Percentiles rank a stretch among this genome's conserved stretches.
Evolutionary conservation across 2,113 vertebrate species (phyloP).

Genomic region (Saiga tatarica): DNA sequence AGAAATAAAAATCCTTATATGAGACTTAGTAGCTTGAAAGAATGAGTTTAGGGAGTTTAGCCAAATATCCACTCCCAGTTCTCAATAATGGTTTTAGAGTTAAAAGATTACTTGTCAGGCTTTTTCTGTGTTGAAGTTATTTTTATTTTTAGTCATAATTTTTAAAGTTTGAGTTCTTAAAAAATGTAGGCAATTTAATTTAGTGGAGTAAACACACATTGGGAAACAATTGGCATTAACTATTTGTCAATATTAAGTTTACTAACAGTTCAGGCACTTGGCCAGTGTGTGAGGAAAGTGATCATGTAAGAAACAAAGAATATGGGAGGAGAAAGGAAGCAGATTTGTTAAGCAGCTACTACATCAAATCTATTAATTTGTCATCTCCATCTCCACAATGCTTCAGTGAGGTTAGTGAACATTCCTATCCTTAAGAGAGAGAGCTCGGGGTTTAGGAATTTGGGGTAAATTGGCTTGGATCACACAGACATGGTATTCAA

Average conservation of each 20-base stretch:
- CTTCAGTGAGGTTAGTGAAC: background rate
- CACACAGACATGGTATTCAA: background rate
- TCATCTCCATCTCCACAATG: background rate
- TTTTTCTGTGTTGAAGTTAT: background rate
- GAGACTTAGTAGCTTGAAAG: constrained; percentile 9
- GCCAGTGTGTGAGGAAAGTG: background rate
- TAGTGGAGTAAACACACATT: background rate
- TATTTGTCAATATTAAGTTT: constrained; percentile 50
- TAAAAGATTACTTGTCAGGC: background rate
- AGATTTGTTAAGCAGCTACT: background rate
- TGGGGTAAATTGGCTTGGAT: background rate
- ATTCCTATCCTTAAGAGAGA: background rate
- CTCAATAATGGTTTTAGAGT: background rate
- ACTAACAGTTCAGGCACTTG: constrained; percentile 21
- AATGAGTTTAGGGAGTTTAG: background rate
- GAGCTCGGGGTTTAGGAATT: background rate
- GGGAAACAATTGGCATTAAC: constrained; percentile 32
- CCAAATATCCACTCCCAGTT: background rate
- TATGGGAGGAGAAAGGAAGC: background rate
- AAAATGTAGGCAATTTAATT: constrained; percentile 35
- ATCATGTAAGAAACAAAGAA: constrained; percentile 9
- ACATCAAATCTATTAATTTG: background rate
- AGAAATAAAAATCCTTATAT: background rate
- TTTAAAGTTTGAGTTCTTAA: constrained; percentile 33
- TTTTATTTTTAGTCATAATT: background rate